A percentile compares a stretch with the other conserved stretches of the same genome.
Evolutionary conservation across 1,140 invertebrate genomes (phyloP).

Genomic region (Glossosoma conforme): DNA sequence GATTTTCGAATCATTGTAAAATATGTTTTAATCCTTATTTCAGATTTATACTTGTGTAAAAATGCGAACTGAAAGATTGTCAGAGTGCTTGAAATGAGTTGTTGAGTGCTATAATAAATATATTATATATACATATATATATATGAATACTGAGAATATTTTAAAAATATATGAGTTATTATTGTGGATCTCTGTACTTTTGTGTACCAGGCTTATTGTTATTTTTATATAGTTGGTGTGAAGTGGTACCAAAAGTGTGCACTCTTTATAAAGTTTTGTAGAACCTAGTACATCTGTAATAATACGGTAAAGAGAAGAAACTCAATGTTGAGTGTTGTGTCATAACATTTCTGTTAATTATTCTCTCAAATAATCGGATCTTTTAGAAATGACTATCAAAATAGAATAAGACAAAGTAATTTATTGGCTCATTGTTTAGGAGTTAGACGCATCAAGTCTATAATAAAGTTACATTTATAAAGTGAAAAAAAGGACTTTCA

Average conservation of each 20-base stretch:
- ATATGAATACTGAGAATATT: too few relatives aligned
- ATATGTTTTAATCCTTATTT: too few relatives aligned
- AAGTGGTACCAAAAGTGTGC: neutral
- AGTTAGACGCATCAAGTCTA: constrained; percentile 18
- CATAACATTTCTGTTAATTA: neutral
- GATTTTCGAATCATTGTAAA: too few relatives aligned
- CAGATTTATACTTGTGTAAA: too few relatives aligned
- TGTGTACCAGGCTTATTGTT: too few relatives aligned
- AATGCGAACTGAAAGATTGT: too few relatives aligned
- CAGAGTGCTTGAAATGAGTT: neutral
- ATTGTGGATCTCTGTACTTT: too few relatives aligned
- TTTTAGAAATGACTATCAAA: neutral
- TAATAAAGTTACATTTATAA: constrained; percentile 22
- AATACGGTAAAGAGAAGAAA: constrained; percentile 4
- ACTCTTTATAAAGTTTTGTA: neutral
- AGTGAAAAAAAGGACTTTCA: too few relatives aligned
- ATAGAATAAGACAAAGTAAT: constrained; percentile 2
- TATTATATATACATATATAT: neutral
- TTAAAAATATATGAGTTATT: too few relatives aligned
- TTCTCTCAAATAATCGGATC: neutral
- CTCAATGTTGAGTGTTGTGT: constrained; percentile 4
- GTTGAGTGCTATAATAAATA: neutral
- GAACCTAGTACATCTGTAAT: constrained; percentile 4
- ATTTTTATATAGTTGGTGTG: neutral
- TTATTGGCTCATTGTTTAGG: constrained; percentile 19